Percentiles rank a stretch among this genome's conserved stretches.
Conservation (phyloP, 2,888 invertebrate genomes). For the Chymomyza procnemis region DNA sequence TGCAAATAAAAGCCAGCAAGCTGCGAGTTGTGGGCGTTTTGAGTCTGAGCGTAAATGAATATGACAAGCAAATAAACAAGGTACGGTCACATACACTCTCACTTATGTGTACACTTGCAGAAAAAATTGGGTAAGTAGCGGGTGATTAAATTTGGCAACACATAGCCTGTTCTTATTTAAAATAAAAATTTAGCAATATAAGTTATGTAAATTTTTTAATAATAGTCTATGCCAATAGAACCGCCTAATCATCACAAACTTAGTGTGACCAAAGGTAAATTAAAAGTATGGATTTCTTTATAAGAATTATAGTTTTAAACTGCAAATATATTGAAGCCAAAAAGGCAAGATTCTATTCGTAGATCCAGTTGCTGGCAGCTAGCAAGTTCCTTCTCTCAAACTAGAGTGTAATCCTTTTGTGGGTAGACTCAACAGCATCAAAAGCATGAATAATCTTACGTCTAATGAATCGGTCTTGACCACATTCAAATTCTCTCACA, state of each 20-base stretch:
- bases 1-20: constrained; percentile 50
- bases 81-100: constrained; percentile 29
- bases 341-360: no score
- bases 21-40: constrained; percentile 22
- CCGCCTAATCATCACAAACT: no score
- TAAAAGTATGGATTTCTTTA: no score
- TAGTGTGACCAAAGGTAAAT: no score
- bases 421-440: constrained; percentile 95
- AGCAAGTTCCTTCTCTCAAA: constrained; percentile 90
- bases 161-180: no score
- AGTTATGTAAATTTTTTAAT: no score
- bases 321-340: no score
- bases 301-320: no score
- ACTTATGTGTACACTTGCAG: constrained; percentile 7
- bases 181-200: no score
- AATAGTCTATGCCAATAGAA: no score
- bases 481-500: constrained; percentile 96
- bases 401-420: constrained; percentile 96
- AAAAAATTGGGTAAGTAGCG: not conserved
- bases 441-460: constrained; percentile 98
- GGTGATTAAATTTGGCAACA: no score
- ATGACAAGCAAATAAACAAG: constrained; percentile 67
- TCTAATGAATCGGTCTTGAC: constrained; percentile 96
- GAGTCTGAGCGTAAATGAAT: constrained; percentile 58
- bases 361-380: no score